Base-by-base conservation (phyloP, 2,888 invertebrate genomes). In the Agonopterix subpropinquella region DNA sequence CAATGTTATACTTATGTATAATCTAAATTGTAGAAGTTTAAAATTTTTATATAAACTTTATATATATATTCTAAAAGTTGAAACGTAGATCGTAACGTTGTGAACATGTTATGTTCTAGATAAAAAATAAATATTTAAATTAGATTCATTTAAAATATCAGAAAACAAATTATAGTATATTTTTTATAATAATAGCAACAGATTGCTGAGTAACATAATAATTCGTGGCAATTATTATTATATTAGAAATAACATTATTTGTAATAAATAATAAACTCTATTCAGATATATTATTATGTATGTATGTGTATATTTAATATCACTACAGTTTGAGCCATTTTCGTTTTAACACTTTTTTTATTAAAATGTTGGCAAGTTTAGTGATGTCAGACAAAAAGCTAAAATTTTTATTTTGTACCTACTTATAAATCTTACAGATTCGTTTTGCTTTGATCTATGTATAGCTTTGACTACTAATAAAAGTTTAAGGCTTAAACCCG, bases 71-170 rank as follows among this genome's bases (percentile, higher is more conserved):
- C 9, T n/a, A 39, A 9, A 39, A 39, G 5, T 28, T 28, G 28
- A 28, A 28, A 28, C 28, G 28, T 28, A 28, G 28, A 28, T 28
- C 28, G 28, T 28, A 28, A 28, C 28, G 28, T 28, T 28, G 28
- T 28, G 28, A 28, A 7, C 28, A 28, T 28, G 28, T 28, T 39
- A 10, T 39, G 10, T 2, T n/a, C n/a, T 11, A 42, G 11, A 42
- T 42, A 42, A 11, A n/a, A 42, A 35, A 47, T 43, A 28, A 47
- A 42, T 41, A 45, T 39, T 28, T 44, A 35, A 45, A 8, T 45
- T 45, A 36, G 64, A 42, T 42, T 42, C 65, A 63, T 39, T 9
- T n/a, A n/a, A 10, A 65, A 66, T 65, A 68, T 63, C 59, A 64
- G 52, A 60, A 62, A 69, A 69, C 65, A 62, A 59, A 46, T 44